These are phyloP conservation scores for Otocyon megalotis DNA, from an alignment of 2,113 vertebrate species.

Conservation along the genomic window DNA sequence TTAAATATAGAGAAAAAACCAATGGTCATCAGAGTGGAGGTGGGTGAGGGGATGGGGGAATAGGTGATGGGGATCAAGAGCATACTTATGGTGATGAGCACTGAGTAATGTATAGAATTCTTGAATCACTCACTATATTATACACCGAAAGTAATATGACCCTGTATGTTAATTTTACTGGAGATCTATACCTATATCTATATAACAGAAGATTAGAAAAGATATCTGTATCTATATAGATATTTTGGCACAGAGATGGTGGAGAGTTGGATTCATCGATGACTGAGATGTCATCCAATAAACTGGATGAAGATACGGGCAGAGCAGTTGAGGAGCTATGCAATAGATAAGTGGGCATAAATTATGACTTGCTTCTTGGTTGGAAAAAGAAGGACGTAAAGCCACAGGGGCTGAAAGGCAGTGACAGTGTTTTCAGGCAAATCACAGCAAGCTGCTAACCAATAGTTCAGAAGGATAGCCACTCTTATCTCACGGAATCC, in stretches of 20 bases:
- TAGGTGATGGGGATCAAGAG: neutral
- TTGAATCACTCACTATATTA: neutral
- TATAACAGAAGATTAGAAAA: neutral
- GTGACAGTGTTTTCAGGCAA: neutral
- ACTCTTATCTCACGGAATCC: neutral
- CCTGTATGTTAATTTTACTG: neutral
- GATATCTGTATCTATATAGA: neutral
- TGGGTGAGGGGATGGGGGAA: neutral
- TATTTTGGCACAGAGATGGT: neutral
- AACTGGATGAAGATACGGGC: neutral
- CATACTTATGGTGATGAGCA: neutral
- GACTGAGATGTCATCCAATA: neutral
- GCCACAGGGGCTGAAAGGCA: neutral
- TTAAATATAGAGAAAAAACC: neutral
- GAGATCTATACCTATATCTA: neutral
- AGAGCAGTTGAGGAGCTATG: accelerated
- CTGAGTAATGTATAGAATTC: neutral
- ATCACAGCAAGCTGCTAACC: neutral
- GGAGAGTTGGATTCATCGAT: neutral
- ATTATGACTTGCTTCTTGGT: neutral
- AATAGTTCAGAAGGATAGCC: neutral
- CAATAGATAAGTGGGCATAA: accelerated
- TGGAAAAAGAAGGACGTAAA: neutral
- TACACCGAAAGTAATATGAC: neutral
- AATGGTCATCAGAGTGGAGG: neutral